Evolutionary conservation across 2,888 invertebrate species (phyloP).

Genomic region (Acanthopleura granulata): DNA sequence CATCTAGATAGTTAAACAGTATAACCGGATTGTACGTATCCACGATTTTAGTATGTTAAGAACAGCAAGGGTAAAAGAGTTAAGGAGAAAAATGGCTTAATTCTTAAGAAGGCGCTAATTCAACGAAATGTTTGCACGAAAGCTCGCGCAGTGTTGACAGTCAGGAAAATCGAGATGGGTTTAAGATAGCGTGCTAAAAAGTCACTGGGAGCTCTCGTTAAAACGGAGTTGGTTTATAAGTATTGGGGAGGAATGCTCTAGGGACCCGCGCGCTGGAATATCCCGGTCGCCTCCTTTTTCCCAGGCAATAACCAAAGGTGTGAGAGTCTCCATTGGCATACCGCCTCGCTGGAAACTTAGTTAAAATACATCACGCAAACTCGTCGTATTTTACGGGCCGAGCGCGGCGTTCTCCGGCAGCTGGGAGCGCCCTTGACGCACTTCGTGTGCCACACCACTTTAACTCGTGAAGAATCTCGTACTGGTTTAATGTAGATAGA

Average conservation of each 20-base stretch:
- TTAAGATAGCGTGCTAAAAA: not conserved
- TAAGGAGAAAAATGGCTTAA: too few relatives aligned
- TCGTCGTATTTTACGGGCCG: conserved; percentile 14
- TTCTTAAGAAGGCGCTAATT: too few relatives aligned
- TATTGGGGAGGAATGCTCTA: not conserved
- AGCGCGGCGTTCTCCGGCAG: not conserved
- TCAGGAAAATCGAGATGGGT: not conserved
- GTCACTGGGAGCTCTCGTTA: not conserved
- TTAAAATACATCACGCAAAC: conserved; percentile 18
- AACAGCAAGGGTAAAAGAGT: too few relatives aligned
- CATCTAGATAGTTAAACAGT: too few relatives aligned
- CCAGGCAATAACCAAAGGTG: conserved; percentile 9
- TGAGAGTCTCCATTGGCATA: not conserved
- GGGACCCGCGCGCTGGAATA: not conserved
- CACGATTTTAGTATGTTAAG: too few relatives aligned
- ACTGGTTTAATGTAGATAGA: not conserved
- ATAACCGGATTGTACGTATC: too few relatives aligned
- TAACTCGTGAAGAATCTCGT: conserved; percentile 16
- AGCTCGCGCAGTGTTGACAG: not conserved
- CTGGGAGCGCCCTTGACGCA: not conserved
- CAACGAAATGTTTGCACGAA: too few relatives aligned
- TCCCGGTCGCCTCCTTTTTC: conserved; percentile 4
- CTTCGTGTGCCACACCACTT: not conserved
- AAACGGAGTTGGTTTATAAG: conserved; percentile 14
- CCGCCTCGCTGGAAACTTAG: conserved; percentile 17